Base-by-base conservation (phyloP, 1,140 invertebrate species). In the Aporrectodea caliginosa region DNA sequence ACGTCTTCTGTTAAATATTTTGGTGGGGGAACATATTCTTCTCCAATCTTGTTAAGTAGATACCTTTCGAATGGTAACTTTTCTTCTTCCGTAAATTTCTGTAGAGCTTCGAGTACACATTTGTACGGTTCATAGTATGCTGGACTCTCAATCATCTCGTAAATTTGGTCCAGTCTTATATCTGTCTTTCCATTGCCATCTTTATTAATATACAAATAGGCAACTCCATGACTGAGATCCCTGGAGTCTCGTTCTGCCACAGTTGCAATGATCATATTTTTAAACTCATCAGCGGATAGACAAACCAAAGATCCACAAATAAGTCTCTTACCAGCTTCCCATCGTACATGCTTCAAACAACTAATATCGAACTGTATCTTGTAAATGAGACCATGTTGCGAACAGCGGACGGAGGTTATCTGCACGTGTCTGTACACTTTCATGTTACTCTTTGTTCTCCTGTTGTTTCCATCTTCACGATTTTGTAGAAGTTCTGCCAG, bases 241-340 rank as follows among this genome's bases (percentile, higher is more conserved):
- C 2, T 22, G 2, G 85, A 33, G 43, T 92, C 89, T 72, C 92
- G 87, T 34, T 92, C 89, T 1, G 88, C 84, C 30, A 94, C 91
- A 0, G 90, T 91, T n/a, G 90, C 93, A 82, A 93, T 90, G 35
- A 92, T 85, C 35, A 93, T 87, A 43, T 90, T 90, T 34, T 90
- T 86, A 85, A 94, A 94, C 72, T 92, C 89, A 83, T 93, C 91
- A 12, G 82, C 87, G 0, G 92, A 92, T 34, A 95, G 90, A 80
- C 92, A 91, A 0, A 95, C 82, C 16, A 95, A 86, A 0, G 92
- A 92, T 0, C 93, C 93, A 86, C 88, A 91, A 84, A 94, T 90
- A 32, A 94, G 90, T 74, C 91, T 87, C 84, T 91, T 91, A 0
- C 90, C 89, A 1, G 74, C 74, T 31, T 85, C 79, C 88, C 88